Percentiles rank a stretch among this genome's conserved stretches.
phyloP scores from a whole-genome alignment of 2,797 vertebrate genomes.

The Rhynchotus rufescens region DNA sequence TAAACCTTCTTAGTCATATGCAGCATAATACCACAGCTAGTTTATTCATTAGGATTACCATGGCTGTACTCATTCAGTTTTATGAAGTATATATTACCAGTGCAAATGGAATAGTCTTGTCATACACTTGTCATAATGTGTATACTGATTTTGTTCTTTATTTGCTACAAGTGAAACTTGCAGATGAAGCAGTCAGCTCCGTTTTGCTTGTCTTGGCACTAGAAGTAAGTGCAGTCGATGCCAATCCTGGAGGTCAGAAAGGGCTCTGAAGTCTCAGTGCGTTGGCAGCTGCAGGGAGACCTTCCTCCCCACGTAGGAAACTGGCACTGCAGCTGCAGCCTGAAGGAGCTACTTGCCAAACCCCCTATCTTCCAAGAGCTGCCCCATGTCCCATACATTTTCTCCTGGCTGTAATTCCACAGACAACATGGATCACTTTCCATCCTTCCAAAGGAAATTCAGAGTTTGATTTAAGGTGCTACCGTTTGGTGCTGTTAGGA shows the following conservation, averaged over 20 bases:
- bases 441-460: neutral
- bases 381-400: neutral
- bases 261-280: neutral
- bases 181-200: neutral
- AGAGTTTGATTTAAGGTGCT: neutral
- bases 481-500: neutral
- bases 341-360: neutral
- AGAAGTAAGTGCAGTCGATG: neutral
- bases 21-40: fast-evolving
- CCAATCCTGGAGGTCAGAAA: neutral
- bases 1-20: neutral
- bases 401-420: neutral
- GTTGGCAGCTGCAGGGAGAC: neutral
- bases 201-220: neutral
- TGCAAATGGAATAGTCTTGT: neutral
- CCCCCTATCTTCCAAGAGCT: neutral
- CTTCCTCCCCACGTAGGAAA: neutral
- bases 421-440: neutral
- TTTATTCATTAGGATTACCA: neutral
- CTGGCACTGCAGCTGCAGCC: neutral
- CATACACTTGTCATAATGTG: too few relatives aligned
- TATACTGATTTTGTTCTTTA: neutral
- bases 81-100: neutral
- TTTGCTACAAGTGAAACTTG: neutral
- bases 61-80: neutral